phyloP scores from a whole-genome alignment of 1,140 invertebrate species.

The Drosophila pseudoobscura region DNA sequence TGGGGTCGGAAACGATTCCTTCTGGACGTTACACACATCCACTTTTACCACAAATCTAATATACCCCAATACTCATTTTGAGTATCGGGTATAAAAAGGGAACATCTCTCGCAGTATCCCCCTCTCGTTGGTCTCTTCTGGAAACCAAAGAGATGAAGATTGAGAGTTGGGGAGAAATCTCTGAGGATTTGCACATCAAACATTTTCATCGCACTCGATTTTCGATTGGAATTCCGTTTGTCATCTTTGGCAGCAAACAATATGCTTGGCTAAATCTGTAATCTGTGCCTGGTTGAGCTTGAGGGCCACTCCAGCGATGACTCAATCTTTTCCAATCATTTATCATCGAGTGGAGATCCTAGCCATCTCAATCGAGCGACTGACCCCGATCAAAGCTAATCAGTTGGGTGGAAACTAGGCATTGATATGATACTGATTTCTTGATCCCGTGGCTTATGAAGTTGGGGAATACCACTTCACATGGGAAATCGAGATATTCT shows the following conservation, averaged over 20 bases:
- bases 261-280: constrained; percentile 37
- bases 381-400: constrained; percentile 45
- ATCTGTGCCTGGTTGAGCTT: constrained; percentile 21
- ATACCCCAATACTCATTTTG: too few relatives aligned
- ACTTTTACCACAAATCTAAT: too few relatives aligned
- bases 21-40: too few relatives aligned
- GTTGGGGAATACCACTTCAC: constrained; percentile 26
- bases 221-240: constrained; percentile 52
- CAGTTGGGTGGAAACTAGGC: constrained; percentile 44
- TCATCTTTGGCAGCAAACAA: constrained; percentile 28
- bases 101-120: not conserved
- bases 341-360: constrained; percentile 35
- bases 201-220: constrained; percentile 48
- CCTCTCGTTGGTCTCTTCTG: not conserved
- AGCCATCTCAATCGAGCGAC: constrained; percentile 9
- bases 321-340: constrained; percentile 32
- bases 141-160: constrained; percentile 10
- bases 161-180: constrained; percentile 33
- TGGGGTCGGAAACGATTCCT: too few relatives aligned
- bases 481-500: too few relatives aligned
- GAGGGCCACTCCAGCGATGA: constrained; percentile 30
- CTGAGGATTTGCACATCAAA: constrained; percentile 68
- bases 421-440: constrained; percentile 13
- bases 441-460: constrained; percentile 29
- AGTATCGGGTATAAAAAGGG: too few relatives aligned